A percentile compares a stretch with the other conserved stretches of the same genome.
Conservation (phyloP, 2,888 invertebrate genomes). For the Drosophila subquinaria region DNA sequence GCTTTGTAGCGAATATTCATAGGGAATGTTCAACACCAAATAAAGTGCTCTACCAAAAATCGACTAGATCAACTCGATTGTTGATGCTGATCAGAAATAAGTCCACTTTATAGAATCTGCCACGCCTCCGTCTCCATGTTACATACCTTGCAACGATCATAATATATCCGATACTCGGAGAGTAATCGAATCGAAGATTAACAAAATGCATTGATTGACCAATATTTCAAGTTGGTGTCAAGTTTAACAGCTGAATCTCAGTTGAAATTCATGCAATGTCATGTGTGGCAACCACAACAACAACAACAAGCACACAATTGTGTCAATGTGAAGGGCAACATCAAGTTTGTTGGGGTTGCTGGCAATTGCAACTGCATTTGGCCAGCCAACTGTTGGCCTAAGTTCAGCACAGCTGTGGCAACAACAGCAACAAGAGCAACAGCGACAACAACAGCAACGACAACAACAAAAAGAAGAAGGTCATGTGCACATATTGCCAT, state of each 20-base stretch:
- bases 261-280: slow-evolving; percentile 14
- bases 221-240: neutral
- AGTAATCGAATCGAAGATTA: too few species aligned
- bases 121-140: too few species aligned
- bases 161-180: too few species aligned
- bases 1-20: too few species aligned
- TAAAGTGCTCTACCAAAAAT: too few species aligned
- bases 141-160: too few species aligned
- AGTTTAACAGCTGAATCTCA: neutral
- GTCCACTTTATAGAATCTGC: too few species aligned
- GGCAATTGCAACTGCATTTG: slow-evolving; percentile 44
- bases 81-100: too few species aligned
- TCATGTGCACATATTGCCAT: slow-evolving; percentile 43
- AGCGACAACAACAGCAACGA: slow-evolving; percentile 1
- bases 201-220: neutral
- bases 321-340: slow-evolving; percentile 73
- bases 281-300: slow-evolving; percentile 44
- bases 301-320: slow-evolving; percentile 49
- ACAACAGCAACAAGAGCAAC: slow-evolving; percentile 10
- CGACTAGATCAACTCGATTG: too few species aligned
- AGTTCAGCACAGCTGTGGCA: slow-evolving; percentile 42
- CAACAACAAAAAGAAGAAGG: slow-evolving; percentile 21
- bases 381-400: slow-evolving; percentile 46
- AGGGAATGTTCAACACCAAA: too few species aligned
- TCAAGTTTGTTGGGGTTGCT: slow-evolving; percentile 9